These are phyloP conservation scores for Eidolon helvum DNA, from an alignment of 2,113 vertebrate species.

Conservation along the genomic window DNA sequence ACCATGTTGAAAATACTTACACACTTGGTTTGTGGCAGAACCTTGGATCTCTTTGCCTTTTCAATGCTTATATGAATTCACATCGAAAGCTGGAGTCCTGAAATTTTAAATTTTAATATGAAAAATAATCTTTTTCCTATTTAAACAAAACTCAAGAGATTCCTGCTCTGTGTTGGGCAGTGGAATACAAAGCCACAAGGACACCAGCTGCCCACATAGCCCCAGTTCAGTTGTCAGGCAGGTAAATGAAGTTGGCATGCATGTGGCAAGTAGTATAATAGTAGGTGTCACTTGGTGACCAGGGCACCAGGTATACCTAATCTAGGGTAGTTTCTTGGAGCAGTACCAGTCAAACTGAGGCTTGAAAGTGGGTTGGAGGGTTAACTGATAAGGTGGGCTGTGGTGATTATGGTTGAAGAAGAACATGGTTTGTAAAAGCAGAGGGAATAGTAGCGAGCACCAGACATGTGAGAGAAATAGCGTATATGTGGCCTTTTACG, in stretches of 20 bases:
- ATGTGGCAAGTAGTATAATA: background rate
- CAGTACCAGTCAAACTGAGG: background rate
- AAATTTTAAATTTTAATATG: slow-evolving; percentile 6
- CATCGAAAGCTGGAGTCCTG: background rate
- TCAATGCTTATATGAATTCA: background rate
- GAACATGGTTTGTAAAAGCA: background rate
- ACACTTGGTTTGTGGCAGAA: background rate
- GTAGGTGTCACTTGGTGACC: background rate
- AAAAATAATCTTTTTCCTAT: background rate
- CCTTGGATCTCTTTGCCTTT: background rate
- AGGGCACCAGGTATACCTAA: background rate
- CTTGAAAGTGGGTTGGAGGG: background rate
- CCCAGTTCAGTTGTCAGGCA: background rate
- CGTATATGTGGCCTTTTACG: background rate
- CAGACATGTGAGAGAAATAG: background rate
- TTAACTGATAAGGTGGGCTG: background rate
- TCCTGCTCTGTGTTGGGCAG: background rate
- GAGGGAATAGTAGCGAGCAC: background rate
- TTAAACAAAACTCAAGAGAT: background rate
- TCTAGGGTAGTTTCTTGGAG: background rate
- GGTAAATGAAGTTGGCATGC: background rate
- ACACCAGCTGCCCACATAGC: background rate
- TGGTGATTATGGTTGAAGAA: background rate
- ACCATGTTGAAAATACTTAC: background rate
- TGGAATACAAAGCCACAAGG: background rate